Conservation (phyloP, 2,797 vertebrate species). For the Chromobotia macracanthus region DNA sequence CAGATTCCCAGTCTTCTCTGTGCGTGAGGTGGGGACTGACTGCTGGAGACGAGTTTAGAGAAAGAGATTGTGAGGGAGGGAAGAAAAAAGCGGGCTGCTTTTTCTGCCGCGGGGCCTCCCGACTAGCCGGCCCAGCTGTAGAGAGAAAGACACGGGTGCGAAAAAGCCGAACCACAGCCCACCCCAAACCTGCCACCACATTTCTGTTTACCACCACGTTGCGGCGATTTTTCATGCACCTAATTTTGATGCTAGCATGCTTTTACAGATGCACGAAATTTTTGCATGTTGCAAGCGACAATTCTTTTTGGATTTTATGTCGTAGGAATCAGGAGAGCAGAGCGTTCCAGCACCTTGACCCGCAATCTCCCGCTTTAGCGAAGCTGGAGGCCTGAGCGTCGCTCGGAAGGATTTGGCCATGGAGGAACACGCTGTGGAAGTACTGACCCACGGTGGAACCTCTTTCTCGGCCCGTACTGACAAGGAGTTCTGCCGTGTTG, state of each 20-base stretch:
- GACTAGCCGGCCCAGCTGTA: slow-evolving; percentile 82
- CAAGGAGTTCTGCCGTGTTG: slow-evolving; percentile 68
- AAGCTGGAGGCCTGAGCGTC: background rate
- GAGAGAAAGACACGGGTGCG: slow-evolving; percentile 71
- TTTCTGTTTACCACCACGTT: slow-evolving; percentile 68
- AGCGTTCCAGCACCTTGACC: background rate
- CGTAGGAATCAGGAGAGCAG: background rate
- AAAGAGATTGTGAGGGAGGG: slow-evolving; percentile 33
- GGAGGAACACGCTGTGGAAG: slow-evolving; percentile 58
- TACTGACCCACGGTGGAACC: slow-evolving; percentile 62
- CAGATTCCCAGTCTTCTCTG: slow-evolving; percentile 56
- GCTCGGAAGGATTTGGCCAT: background rate
- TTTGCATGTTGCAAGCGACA: background rate
- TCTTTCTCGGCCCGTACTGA: slow-evolving; percentile 55
- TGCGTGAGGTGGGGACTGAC: slow-evolving; percentile 80
- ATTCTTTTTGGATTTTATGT: slow-evolving; percentile 1
- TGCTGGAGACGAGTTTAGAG: slow-evolving; percentile 68
- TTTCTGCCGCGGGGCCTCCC: slow-evolving; percentile 88
- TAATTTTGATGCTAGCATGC: slow-evolving; percentile 8
- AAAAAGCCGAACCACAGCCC: slow-evolving; percentile 74
- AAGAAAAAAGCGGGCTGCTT: slow-evolving; percentile 74
- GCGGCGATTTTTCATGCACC: slow-evolving; percentile 60
- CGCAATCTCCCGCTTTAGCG: background rate
- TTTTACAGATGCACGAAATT: background rate
- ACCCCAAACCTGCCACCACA: slow-evolving; percentile 75